Evolutionary conservation across 1,140 invertebrate genomes (phyloP), one percentile per base, ranked within the genome.

Genomic region (Caenorhabditis remanei): DNA sequence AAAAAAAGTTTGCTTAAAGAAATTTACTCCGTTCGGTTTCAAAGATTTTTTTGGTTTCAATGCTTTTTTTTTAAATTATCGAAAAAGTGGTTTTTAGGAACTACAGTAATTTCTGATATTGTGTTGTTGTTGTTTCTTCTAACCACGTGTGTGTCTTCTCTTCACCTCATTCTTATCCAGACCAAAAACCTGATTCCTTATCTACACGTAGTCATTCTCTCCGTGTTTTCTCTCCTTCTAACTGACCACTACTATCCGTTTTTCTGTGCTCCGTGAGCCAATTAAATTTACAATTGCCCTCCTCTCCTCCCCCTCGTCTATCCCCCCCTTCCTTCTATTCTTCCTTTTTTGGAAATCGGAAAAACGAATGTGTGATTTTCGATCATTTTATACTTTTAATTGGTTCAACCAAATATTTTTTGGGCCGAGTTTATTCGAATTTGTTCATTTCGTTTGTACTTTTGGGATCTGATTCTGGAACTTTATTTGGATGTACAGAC

Each of bases 331-430:
- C 75, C 24, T 43, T 11, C 1, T 82, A 41, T 40, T 13, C 32
- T 43, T 50, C 8, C 7, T 56, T 83, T 83, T 58, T 40, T 7
- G 7, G 21, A n/a, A 24, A 43, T 40, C 32, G 9, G 6, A 21
- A n/a, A n/a, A 6, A 41, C n/a, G 41, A 46, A 24, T 11, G n/a
- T 41, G 7, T 21, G 50, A 56, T 83, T 55, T 83, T 83, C 41
- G 82, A 14, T 55, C 50, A 56, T 83, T 83, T 58, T 55, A 55
- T 40, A 83, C 50, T 83, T 83, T 83, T 41, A 55, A 41, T 6
- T 16, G 21, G 9, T 82, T 55, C 8, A 21, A 3, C n/a, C n/a
- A 50, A 13, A 50, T 9, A 53, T 9, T 55, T 32, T 50, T n/a
- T 53, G 16, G 16, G 11, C 46, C 14, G 46, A 32, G 14, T 16